These are phyloP conservation scores for Bos indicus DNA, from an alignment of 2,113 vertebrate genomes.

Conservation along the genomic window DNA sequence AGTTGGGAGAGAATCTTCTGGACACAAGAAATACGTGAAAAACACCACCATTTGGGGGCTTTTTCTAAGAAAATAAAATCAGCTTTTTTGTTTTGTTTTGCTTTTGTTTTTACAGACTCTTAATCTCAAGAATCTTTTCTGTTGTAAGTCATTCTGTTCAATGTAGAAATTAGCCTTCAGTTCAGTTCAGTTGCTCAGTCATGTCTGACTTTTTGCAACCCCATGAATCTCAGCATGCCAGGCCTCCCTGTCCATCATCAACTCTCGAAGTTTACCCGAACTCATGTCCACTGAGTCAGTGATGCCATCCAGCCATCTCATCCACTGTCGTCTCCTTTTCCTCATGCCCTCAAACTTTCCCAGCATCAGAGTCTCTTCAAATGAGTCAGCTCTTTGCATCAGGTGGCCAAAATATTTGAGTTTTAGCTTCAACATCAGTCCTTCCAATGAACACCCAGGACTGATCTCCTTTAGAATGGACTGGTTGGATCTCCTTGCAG, in stretches of 20 bases:
- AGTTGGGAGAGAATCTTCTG: not conserved
- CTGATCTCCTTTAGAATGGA: too few relatives aligned
- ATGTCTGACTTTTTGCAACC: fast-evolving
- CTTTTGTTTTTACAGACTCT: not conserved
- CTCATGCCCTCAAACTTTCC: not conserved
- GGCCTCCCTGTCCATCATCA: not conserved
- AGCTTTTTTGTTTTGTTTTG: not conserved
- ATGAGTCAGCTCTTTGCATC: not conserved
- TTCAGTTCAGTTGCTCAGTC: not conserved
- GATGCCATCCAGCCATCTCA: not conserved
- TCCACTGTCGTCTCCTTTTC: fast-evolving
- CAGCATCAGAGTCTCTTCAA: not conserved
- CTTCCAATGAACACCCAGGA: not conserved
- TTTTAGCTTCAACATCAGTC: not conserved
- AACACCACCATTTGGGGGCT: not conserved
- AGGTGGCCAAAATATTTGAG: not conserved
- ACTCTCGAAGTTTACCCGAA: fast-evolving
- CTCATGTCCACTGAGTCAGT: not conserved
- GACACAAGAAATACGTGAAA: not conserved
- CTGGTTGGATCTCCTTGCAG: not conserved
- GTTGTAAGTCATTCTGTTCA: not conserved
- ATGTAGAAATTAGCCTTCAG: not conserved
- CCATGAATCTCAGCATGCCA: fast-evolving
- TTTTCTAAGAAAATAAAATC: not conserved
- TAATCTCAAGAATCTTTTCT: not conserved